Base-by-base conservation (phyloP, 1,140 invertebrate genomes). In the Zaprionus ghesquierei region DNA sequence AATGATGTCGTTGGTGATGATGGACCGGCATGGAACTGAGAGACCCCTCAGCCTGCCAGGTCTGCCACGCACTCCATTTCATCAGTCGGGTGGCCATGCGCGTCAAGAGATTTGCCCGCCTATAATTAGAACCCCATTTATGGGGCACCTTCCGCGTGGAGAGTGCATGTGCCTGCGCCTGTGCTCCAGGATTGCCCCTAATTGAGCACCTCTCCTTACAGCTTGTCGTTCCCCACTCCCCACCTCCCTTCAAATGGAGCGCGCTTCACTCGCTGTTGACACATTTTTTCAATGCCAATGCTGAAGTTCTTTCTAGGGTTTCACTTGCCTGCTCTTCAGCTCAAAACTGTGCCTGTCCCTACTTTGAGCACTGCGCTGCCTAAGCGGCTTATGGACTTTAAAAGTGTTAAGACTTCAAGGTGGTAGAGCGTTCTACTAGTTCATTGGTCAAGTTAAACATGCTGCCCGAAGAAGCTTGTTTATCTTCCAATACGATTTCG, bases 1-100 rank as follows among this genome's bases (percentile, higher is more conserved):
- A 85, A 86, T 86, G 82, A 86, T 86, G 82, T 86, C 74, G 82
- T 79, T 86, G 82, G 68, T 79, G 82, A 86, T 86, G 82, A 86
- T 86, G 81, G 81, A 81, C 78, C 70, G 82, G 78, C 58, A 75
- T 80, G 79, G 60, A 77, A 69, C 75, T 69, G 59, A 75, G 59
- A 75, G 71, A 71, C 63, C 74, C 53, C 58, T 55, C 85, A 46
- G 66, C 6, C 27, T 29, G 64, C 77, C n/a, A n/a, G n/a, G n/a
- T n/a, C 72, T 78, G 69, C 69, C 25, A 22, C 15, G 12, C 41
- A 18, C 41, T 46, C 15, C 41, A n/a, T 38, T n/a, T 41, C 0
- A 29, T 53, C 12, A 22, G 29, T 25, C 15, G 66, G 50, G 58
- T 35, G 58, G 49, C 25, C 61, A 10, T 15, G 27, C 35, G 51